Evolutionary conservation across 2,888 invertebrate species (phyloP).

Genomic region (Nephrotoma guestfalica): DNA sequence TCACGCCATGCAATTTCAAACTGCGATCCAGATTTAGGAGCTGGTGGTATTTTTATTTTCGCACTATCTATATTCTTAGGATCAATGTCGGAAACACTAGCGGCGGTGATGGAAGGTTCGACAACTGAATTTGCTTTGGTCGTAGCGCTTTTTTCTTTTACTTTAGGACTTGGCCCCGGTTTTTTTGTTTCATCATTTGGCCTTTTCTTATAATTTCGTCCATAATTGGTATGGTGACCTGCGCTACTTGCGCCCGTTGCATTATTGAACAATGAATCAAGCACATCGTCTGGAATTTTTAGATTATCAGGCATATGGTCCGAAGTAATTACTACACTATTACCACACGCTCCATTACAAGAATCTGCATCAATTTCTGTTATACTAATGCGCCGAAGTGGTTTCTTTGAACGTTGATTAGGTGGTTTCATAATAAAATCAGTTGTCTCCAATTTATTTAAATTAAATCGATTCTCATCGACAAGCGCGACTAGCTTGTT

Average conservation of each 20-base stretch:
- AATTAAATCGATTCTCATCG: background rate
- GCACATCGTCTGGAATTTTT: background rate
- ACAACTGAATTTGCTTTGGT: background rate
- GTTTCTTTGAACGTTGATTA: background rate
- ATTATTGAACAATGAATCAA: background rate
- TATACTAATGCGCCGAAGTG: background rate
- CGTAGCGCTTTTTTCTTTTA: background rate
- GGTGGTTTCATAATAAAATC: background rate
- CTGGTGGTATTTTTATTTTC: slow-evolving; percentile 13
- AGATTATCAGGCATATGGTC: background rate
- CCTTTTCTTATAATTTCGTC: background rate
- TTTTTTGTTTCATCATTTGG: background rate
- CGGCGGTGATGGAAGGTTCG: background rate
- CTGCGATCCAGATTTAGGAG: slow-evolving; percentile 25
- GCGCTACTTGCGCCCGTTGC: background rate
- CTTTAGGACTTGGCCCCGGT: background rate
- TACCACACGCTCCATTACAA: background rate
- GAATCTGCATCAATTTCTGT: background rate
- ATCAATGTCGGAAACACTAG: background rate
- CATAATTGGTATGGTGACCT: background rate
- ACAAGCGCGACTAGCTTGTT: background rate
- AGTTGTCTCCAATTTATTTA: background rate
- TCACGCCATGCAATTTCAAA: slow-evolving; percentile 30
- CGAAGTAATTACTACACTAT: background rate
- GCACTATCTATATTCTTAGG: background rate